Evolutionary conservation across 2,797 vertebrate genomes (phyloP), one percentile per base, ranked within the genome.

Genomic region (Gouania willdenowi): DNA sequence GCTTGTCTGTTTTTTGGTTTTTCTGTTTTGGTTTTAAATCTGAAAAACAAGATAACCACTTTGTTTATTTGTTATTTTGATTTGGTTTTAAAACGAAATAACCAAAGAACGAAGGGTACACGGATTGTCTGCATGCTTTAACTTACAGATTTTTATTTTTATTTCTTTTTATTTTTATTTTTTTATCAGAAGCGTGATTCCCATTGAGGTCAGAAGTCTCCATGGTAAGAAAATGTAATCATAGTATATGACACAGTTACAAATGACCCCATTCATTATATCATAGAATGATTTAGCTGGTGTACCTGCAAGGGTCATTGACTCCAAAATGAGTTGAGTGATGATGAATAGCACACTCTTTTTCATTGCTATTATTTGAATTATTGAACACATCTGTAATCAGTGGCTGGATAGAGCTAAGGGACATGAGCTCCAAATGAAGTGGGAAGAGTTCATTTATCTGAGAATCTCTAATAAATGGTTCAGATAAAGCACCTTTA

Each of bases 191-290:
- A n/a, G n/a, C n/a, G n/a, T n/a, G n/a, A n/a, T 38, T 63, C 56
- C 24, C 29, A 71, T 50, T 37, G 42, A 78, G 72, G 70, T 72
- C 71, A 75, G 40, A 34, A 26, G 46, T 30, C 68, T 64, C 60
- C 23, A 41, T 55, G 10, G 36, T 52, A 57, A 67, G 68, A 30
- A 56, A 33, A 35, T 38, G 57, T 64, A 76, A 72, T 83, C 53
- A 69, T 11, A 35, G 55, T 40, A 40, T 40, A 40, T 69, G 74
- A 53, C 53, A 66, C 38, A 38, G 31, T 74, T 61, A 59, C 65
- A 81, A 80, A 82, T 58, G 68, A 81, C 57, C 59, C 56, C 68
- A 77, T 81, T 64, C 51, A 63, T 82, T 71, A 78, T 49, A 70
- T 65, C 68, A 51, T 7, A 5, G 38, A 46, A 57, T 68, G 70